Percentiles rank a stretch among this genome's conserved stretches.
Evolutionary conservation across 2,113 vertebrate genomes (phyloP).

Genomic region (Choloepus hoffmanni): DNA sequence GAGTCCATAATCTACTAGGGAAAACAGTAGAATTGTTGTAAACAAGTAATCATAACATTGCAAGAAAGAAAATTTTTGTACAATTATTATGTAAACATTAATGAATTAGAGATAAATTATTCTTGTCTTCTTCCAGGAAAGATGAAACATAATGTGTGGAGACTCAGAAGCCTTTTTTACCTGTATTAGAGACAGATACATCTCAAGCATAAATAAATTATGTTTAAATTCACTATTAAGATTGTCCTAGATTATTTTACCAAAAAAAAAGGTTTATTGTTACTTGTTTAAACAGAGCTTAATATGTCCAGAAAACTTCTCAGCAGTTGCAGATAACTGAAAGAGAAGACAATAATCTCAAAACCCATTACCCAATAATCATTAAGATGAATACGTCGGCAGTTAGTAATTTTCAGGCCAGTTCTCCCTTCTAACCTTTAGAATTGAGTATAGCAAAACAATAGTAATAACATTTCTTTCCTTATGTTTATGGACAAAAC

Average conservation of each 20-base stretch:
- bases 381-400: not conserved
- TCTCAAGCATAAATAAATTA: not conserved
- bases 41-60: not conserved
- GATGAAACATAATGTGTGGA: not conserved
- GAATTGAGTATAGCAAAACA: not conserved
- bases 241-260: not conserved
- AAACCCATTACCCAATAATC: not conserved
- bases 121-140: not conserved
- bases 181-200: not conserved
- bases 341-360: not conserved
- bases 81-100: not conserved
- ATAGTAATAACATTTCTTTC: not conserved
- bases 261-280: not conserved
- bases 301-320: slow-evolving; percentile 9
- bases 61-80: not conserved
- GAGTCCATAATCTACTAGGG: not conserved
- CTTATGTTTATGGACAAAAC: not conserved
- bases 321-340: not conserved
- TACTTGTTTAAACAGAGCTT: not conserved
- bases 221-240: not conserved
- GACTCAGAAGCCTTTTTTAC: not conserved
- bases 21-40: not conserved
- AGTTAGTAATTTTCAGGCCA: not conserved
- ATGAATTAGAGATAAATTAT: not conserved
- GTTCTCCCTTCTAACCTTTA: not conserved